Conservation (phyloP, 2,113 vertebrate species). For the Hassar affinis region DNA sequence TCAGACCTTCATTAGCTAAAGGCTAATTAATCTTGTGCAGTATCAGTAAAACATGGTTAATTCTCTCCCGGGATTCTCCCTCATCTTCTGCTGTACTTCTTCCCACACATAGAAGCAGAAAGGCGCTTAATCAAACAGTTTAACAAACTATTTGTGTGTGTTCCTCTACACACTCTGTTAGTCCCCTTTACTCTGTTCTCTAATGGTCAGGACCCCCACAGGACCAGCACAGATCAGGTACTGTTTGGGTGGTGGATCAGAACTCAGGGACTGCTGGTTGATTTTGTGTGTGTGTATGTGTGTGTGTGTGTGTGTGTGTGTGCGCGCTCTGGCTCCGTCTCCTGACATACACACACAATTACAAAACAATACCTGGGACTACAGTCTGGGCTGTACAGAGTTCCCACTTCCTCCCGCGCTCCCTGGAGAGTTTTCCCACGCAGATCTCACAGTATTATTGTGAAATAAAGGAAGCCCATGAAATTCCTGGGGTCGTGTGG, state of each 20-base stretch:
- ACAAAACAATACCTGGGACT: constrained; percentile 11
- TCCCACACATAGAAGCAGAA: background rate
- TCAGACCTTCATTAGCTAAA: constrained; percentile 11
- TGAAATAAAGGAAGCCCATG: constrained; percentile 2
- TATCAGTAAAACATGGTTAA: background rate
- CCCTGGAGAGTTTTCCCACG: background rate
- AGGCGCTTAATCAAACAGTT: background rate
- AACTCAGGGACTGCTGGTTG: too few relatives aligned
- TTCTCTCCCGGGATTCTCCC: background rate
- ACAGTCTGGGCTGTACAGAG: background rate
- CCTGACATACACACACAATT: background rate
- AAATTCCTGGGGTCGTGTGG: background rate
- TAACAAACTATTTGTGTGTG: too few relatives aligned
- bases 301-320: constrained; percentile 15
- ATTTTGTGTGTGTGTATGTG: too few relatives aligned
- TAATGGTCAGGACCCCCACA: too few relatives aligned
- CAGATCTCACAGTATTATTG: background rate
- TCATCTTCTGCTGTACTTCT: background rate
- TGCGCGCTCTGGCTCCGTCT: background rate
- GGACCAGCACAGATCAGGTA: too few relatives aligned
- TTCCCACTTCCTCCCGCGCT: background rate
- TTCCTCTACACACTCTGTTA: too few relatives aligned
- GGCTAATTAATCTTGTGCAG: constrained; percentile 4
- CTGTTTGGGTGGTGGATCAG: too few relatives aligned
- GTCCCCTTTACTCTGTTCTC: too few relatives aligned